Evolutionary conservation across 2,888 invertebrate species (phyloP), one percentile per base, ranked within the genome.

Genomic region (Antitype chi): DNA sequence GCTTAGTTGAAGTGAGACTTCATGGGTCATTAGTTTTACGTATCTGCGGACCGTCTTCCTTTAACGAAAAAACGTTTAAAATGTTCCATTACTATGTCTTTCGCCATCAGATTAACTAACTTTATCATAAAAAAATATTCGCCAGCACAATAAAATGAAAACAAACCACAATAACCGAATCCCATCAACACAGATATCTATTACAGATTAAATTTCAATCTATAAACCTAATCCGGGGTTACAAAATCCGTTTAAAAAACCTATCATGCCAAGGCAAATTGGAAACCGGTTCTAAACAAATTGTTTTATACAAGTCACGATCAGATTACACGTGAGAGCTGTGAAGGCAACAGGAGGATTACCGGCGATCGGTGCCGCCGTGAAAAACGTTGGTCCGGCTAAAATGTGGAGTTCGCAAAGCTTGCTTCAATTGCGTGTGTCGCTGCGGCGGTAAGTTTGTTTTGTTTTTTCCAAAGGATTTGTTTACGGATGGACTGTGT

Each of bases 291-390:
- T 89, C 90, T 89, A 90, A 91, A 91, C 90, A 93, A 93, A 93
- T 92, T 91, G 91, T 91, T 91, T 92, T 91, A 91, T 89, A 89
- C 92, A 91, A 92, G 92, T 91, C 92, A 92, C 91, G 91, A 87
- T 86, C 90, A 89, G 90, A 92, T 92, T 91, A 92, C 85, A 87
- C 84, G 85, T 83, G 87, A 74, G 80, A 80, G 81, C 78, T 80
- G 87, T 78, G 80, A 86, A 85, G 88, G 87, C 85, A 84, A 81
- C 81, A 76, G 78, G 68, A 78, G 91, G 90, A 90, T 91, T 90
- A 91, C 86, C 9, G 76, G 73, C 70, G 81, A 78, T 79, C 85
- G 84, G 87, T 76, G 81, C 83, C 77, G 79, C 84, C 86, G 84
- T 87, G 88, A 87, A 88, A 90, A 89, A 89, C 87, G 76, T 84